Base-by-base conservation (phyloP, 2,888 invertebrate species). In the Elaeidobius kamerunicus region DNA sequence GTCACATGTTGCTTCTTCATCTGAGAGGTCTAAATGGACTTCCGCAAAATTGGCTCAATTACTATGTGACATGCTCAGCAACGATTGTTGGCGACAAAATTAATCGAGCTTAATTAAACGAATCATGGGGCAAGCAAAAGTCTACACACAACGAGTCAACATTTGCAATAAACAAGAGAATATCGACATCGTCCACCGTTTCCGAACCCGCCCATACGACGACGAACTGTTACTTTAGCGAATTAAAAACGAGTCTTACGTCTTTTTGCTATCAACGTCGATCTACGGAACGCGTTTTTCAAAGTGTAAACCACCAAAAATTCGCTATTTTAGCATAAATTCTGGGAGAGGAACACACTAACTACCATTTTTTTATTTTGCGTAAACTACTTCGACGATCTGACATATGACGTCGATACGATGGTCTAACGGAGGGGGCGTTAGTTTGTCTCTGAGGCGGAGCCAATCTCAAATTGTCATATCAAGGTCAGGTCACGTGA, bases 1-100 rank as follows among this genome's bases (percentile, higher is more conserved):
- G 76, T 76, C 76, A 76, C 75, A 76, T 76, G 75, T 74, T 74
- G 72, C 70, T 69, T 67, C 67, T 57, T 54, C 52, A 46, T 34
- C 38, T 15, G 23, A 56, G 57, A 34, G 42, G n/a, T n/a, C 28
- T 28, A 23, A 27, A 23, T 30, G 27, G 35, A 47, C 4, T 3
- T 9, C 11, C 30, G 30, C 9, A 12, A 3, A 6, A 30, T 7
- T 34, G 38, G 27, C 61, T 61, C 60, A 61, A 58, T 50, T 58
- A 53, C 54, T 56, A 47, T 53, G 55, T 46, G 43, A 43, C 36
- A 52, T 17, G 52, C 44, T 17, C 45, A 41, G 44, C 43, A 52
- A 55, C 54, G 12, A 30, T 12, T 58, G 53, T 57, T 58, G 56
- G 20, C 48, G 45, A 40, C 45, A 44, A 54, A 54, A 36, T 62